These are phyloP conservation scores for Cyclura pinguis DNA, from an alignment of 2,797 vertebrate genomes.

Conservation along the genomic window DNA sequence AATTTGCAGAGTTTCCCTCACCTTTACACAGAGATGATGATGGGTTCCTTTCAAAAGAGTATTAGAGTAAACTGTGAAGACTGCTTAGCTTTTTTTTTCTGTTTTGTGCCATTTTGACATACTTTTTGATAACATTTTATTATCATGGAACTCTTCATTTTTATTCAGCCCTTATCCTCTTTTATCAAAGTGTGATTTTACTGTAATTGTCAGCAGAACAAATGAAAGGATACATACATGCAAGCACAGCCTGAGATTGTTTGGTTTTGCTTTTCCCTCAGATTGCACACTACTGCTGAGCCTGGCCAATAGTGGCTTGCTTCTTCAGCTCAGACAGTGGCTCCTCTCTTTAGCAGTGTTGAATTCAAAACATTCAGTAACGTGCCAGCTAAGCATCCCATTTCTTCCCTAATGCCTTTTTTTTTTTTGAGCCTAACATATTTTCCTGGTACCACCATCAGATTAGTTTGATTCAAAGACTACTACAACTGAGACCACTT, in stretches of 20 bases:
- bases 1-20: conserved; percentile 14
- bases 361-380: background rate
- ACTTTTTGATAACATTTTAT: background rate
- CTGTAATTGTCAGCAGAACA: conserved; percentile 38
- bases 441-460: conserved; percentile 47
- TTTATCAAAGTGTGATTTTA: conserved; percentile 57
- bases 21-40: background rate
- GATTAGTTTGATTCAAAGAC: conserved; percentile 68
- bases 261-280: rapidly evolving
- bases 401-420: background rate
- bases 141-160: background rate
- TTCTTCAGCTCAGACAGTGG: background rate
- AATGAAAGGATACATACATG: background rate
- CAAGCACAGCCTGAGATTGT: background rate
- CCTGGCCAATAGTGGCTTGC: background rate
- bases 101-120: background rate
- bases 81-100: background rate
- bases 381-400: background rate
- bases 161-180: background rate
- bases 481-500: conserved; percentile 57
- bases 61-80: background rate
- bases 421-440: background rate
- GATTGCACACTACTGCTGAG: too few relatives aligned
- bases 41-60: background rate
- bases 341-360: background rate